Percentiles rank a stretch among this genome's conserved stretches.
Conservation (phyloP, 2,888 invertebrate genomes). For the Pilophorus perplexus region DNA sequence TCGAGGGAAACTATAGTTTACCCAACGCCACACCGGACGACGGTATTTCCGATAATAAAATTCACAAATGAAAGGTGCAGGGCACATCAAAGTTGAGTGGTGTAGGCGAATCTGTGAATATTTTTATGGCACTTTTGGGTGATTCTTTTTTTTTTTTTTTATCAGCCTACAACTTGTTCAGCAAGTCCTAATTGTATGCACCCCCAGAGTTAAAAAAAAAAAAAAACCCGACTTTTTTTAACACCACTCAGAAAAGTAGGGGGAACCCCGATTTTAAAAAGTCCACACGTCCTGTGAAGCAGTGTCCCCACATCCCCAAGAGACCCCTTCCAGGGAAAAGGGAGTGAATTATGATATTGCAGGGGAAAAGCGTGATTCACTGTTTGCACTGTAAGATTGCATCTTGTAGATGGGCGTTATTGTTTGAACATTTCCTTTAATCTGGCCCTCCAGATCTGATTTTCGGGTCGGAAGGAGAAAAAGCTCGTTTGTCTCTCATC, state of each 20-base stretch:
- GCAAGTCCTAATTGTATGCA: slow-evolving; percentile 10
- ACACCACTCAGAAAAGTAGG: no score
- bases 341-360: slow-evolving; percentile 41
- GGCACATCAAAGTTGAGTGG: no score
- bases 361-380: slow-evolving; percentile 34
- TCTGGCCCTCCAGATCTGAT: slow-evolving; percentile 36
- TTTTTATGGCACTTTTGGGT: no score
- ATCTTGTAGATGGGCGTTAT: slow-evolving; percentile 38
- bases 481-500: slow-evolving; percentile 26
- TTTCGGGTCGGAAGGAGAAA: slow-evolving; percentile 25
- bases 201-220: slow-evolving; percentile 6
- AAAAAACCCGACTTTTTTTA: background rate
- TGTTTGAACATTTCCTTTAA: slow-evolving; percentile 41
- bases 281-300: slow-evolving; percentile 28
- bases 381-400: slow-evolving; percentile 39
- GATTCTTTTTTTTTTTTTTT: no score
- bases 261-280: no score
- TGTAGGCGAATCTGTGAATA: no score
- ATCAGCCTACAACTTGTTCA: no score
- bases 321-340: slow-evolving; percentile 13
- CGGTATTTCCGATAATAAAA: no score
- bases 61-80: no score
- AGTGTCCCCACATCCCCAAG: slow-evolving; percentile 5
- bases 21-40: no score
- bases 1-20: no score